phyloP scores from a whole-genome alignment of 2,888 invertebrate species.

The Acleris sparsana region DNA sequence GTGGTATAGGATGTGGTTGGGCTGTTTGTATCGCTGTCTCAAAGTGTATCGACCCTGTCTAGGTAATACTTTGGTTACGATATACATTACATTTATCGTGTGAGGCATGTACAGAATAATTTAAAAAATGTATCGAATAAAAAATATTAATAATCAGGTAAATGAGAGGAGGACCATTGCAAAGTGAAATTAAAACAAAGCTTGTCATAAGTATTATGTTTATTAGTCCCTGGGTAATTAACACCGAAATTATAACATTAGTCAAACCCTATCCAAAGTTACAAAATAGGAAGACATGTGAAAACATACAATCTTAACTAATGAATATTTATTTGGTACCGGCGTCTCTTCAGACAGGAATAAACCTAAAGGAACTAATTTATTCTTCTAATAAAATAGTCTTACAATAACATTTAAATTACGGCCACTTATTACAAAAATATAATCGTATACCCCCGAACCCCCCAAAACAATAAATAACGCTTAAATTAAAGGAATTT shows the following conservation, averaged over 20 bases:
- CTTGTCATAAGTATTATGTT: conserved; percentile 4
- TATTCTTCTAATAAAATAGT: conserved; percentile 13
- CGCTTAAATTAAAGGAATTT: conserved; percentile 17
- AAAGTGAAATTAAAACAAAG: neutral
- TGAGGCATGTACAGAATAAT: too few species aligned
- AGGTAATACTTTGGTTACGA: too few species aligned
- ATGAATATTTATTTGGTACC: conserved; percentile 77
- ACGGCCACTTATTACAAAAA: conserved; percentile 51
- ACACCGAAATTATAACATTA: conserved; percentile 9
- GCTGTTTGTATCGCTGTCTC: too few species aligned
- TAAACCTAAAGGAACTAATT: conserved; percentile 35
- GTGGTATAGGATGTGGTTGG: too few species aligned
- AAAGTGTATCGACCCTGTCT: too few species aligned
- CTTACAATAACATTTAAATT: conserved; percentile 43
- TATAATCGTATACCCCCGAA: conserved; percentile 39
- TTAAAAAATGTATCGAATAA: too few species aligned
- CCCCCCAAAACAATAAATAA: conserved; percentile 39
- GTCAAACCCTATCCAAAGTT: conserved; percentile 16
- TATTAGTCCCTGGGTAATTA: conserved; percentile 18
- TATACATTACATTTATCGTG: too few species aligned
- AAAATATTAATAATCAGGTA: too few species aligned
- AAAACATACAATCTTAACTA: conserved; percentile 40
- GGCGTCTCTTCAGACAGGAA: conserved; percentile 57
- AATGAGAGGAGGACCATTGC: too few species aligned
- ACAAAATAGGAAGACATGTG: neutral